These are phyloP conservation scores for Eumeta japonica DNA, from an alignment of 1,140 invertebrate species.

Conservation along the genomic window DNA sequence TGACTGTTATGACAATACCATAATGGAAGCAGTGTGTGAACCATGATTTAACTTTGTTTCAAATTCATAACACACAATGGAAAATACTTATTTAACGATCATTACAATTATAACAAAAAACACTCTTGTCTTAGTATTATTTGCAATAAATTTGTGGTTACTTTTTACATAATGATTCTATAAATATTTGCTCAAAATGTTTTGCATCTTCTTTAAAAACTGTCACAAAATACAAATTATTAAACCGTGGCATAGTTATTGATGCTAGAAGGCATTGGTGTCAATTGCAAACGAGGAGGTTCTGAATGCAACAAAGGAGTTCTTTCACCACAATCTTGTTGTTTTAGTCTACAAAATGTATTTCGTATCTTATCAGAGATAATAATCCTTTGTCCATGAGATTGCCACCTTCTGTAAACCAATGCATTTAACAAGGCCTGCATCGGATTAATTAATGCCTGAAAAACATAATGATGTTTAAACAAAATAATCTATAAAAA, in stretches of 20 bases:
- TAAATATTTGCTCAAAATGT: no score
- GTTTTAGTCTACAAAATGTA: neutral
- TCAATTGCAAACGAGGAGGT: slow-evolving; percentile 34
- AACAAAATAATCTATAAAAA: slow-evolving; percentile 2
- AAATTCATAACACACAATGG: no score
- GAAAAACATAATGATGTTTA: slow-evolving; percentile 32
- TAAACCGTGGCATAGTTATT: slow-evolving; percentile 41
- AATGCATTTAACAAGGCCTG: slow-evolving; percentile 78
- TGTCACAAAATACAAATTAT: no score
- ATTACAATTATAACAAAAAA: no score
- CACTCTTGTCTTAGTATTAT: neutral
- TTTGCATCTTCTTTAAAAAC: no score
- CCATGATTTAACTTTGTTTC: no score
- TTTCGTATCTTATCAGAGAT: no score
- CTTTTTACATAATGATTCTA: neutral
- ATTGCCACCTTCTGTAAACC: slow-evolving; percentile 71
- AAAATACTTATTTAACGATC: no score
- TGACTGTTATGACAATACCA: no score
- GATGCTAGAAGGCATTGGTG: slow-evolving; percentile 31
- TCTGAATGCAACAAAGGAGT: slow-evolving; percentile 42
- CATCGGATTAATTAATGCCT: slow-evolving; percentile 79
- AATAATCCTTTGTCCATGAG: slow-evolving; percentile 26
- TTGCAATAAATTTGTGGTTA: neutral
- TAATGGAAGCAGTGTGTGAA: no score
- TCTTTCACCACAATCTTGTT: slow-evolving; percentile 27